Conservation (phyloP, 1,140 invertebrate species). For the Drosophila bipectinata region DNA sequence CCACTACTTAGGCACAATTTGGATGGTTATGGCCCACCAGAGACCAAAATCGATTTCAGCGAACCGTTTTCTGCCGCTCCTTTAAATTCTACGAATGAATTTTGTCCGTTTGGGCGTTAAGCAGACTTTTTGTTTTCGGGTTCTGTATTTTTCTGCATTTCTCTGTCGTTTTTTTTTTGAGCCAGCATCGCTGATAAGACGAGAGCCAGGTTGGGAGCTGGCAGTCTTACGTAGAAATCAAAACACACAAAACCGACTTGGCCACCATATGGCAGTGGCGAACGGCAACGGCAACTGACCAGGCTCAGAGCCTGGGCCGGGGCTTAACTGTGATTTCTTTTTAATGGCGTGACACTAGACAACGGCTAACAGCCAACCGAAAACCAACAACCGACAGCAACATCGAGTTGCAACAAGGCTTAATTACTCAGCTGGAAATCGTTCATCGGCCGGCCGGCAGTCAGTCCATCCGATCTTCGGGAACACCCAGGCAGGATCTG, state of each 20-base stretch:
- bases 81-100: slow-evolving; percentile 74
- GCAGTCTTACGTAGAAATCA: slow-evolving; percentile 77
- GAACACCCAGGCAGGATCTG: slow-evolving; percentile 73
- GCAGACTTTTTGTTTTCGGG: slow-evolving; percentile 33
- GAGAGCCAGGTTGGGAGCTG: slow-evolving; percentile 15
- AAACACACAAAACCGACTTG: slow-evolving; percentile 24
- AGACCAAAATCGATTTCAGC: slow-evolving; percentile 76
- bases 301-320: slow-evolving; percentile 40
- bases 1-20: slow-evolving; percentile 82
- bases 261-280: slow-evolving; percentile 20
- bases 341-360: slow-evolving; percentile 82
- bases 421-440: slow-evolving; percentile 81
- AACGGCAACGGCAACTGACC: slow-evolving; percentile 55
- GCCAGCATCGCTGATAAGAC: slow-evolving; percentile 70
- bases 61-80: slow-evolving; percentile 43
- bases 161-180: neutral
- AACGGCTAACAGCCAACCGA: slow-evolving; percentile 43
- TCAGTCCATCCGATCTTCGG: slow-evolving; percentile 44
- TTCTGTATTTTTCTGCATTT: slow-evolving; percentile 19
- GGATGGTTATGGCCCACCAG: slow-evolving; percentile 79
- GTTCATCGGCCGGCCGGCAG: slow-evolving; percentile 51
- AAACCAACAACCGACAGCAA: slow-evolving; percentile 32
- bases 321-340: slow-evolving; percentile 78
- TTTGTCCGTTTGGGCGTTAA: slow-evolving; percentile 71
- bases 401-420: slow-evolving; percentile 66